phyloP scores from a whole-genome alignment of 1,140 invertebrate species.

The Diprion similis region DNA sequence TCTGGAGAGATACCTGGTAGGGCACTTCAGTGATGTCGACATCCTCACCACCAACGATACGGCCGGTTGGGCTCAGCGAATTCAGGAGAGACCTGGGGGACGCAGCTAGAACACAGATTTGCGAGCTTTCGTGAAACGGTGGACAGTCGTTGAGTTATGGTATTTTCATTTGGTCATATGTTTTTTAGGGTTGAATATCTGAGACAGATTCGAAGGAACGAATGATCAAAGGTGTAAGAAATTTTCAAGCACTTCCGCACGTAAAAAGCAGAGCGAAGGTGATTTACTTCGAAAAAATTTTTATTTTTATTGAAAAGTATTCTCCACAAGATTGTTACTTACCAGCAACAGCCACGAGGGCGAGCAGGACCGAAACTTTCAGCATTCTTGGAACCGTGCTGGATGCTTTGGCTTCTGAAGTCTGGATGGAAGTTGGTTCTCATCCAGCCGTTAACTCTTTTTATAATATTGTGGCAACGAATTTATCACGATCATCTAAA shows the following conservation, averaged over 20 bases:
- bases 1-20: conserved; percentile 66
- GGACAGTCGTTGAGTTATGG: no score
- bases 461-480: neutral
- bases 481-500: neutral
- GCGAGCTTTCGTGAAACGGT: no score
- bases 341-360: neutral
- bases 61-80: conserved; percentile 32
- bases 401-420: neutral
- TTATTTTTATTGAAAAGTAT: no score
- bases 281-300: no score
- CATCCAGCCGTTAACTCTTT: neutral
- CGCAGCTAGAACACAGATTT: neutral
- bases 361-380: neutral
- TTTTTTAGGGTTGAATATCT: neutral
- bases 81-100: neutral
- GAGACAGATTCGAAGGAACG: no score
- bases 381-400: neutral
- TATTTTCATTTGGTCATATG: neutral
- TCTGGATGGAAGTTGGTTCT: neutral
- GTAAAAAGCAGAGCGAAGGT: no score
- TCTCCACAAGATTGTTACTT: neutral
- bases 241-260: no score
- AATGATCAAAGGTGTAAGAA: no score
- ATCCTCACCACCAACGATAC: conserved; percentile 71
- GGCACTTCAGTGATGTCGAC: conserved; percentile 67